Evolutionary conservation across 2,888 invertebrate genomes (phyloP).

Genomic region (Tineola bisselliella): DNA sequence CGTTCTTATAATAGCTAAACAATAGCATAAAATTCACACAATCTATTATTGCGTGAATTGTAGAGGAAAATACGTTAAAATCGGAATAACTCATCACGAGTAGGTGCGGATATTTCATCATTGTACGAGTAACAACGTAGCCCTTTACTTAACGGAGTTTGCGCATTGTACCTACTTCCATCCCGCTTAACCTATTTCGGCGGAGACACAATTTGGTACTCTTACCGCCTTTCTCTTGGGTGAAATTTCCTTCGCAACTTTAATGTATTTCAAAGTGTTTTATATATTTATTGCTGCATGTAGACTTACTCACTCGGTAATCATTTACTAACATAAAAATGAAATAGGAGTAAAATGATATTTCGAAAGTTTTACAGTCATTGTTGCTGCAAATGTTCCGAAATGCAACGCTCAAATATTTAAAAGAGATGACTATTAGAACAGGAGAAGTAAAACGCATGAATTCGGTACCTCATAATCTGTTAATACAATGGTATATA

Average conservation of each 20-base stretch:
- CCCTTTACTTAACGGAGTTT: constrained; percentile 32
- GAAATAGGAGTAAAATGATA: too few relatives aligned
- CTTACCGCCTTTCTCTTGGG: constrained; percentile 20
- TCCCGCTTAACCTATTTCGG: constrained; percentile 35
- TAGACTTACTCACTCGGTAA: constrained; percentile 15
- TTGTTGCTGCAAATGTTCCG: too few relatives aligned
- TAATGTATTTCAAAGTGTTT: constrained; percentile 14
- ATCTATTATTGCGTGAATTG: neutral
- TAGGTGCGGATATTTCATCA: constrained; percentile 19
- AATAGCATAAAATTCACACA: neutral
- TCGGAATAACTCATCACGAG: constrained; percentile 18
- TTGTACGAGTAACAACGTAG: constrained; percentile 25
- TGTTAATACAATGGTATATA: too few relatives aligned
- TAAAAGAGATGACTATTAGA: too few relatives aligned
- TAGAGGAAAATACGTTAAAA: neutral
- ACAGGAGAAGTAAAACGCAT: too few relatives aligned
- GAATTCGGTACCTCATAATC: too few relatives aligned
- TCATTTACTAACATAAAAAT: too few relatives aligned
- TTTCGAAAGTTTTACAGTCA: too few relatives aligned
- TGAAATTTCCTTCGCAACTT: constrained; percentile 25
- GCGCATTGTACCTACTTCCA: constrained; percentile 29
- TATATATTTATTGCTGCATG: constrained; percentile 26
- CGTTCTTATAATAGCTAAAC: neutral
- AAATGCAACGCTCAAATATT: too few relatives aligned
- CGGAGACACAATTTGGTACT: constrained; percentile 29